Evolutionary conservation across 1,140 invertebrate species (phyloP).

Genomic region (Panagrolaimus sp.): DNA sequence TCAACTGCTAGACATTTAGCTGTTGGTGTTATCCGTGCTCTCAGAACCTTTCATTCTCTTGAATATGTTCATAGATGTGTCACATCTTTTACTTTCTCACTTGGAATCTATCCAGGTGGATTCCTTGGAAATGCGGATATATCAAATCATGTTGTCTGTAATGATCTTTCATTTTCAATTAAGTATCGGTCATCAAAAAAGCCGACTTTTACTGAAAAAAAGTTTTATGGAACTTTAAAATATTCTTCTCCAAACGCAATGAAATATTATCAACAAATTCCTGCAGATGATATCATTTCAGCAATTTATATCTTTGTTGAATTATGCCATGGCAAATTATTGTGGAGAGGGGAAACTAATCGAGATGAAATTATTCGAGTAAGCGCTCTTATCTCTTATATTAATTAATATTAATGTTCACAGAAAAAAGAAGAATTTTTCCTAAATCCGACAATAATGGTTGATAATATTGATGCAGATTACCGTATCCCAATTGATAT

Average conservation of each 20-base stretch:
- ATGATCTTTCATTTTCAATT: slow-evolving; percentile 3
- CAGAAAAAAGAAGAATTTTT: slow-evolving; percentile 7
- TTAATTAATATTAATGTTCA: too few species aligned
- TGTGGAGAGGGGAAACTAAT: slow-evolving; percentile 18
- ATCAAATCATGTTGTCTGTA: slow-evolving; percentile 16
- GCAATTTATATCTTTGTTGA: slow-evolving; percentile 20
- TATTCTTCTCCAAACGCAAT: slow-evolving; percentile 13
- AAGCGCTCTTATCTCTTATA: too few species aligned
- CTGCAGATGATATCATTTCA: slow-evolving; percentile 17
- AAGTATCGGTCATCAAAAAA: slow-evolving; percentile 4
- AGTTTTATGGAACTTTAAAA: slow-evolving; percentile 22
- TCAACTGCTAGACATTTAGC: slow-evolving; percentile 18
- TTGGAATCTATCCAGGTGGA: background rate
- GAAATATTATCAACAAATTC: slow-evolving; percentile 1
- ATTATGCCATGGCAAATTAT: slow-evolving; percentile 17
- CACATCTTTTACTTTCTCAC: slow-evolving; percentile 12
- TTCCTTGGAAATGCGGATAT: slow-evolving; percentile 16
- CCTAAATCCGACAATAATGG: slow-evolving; percentile 11
- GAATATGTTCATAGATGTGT: slow-evolving; percentile 23
- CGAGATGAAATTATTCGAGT: background rate
- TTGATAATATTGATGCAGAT: slow-evolving; percentile 13
- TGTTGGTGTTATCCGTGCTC: slow-evolving; percentile 16
- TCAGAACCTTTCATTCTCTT: slow-evolving; percentile 8
- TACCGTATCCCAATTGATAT: slow-evolving; percentile 19
- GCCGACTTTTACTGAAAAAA: background rate